A percentile compares a stretch with the other conserved stretches of the same genome.
phyloP scores from a whole-genome alignment of 2,113 vertebrate species.

The Turnix velox region DNA sequence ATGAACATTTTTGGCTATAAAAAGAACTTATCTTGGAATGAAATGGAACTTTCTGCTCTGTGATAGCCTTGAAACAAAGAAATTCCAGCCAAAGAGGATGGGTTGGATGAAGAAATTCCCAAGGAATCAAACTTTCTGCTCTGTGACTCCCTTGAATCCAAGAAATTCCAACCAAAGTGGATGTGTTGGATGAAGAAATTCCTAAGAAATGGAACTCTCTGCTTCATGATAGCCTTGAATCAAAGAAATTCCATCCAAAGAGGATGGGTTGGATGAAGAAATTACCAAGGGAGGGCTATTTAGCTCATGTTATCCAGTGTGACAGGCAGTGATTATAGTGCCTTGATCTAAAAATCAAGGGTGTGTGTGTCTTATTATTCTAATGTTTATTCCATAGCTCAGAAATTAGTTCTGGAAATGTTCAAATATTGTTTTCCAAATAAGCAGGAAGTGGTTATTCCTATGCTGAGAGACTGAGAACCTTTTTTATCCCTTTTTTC shows the following conservation, averaged over 20 bases:
- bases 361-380: neutral
- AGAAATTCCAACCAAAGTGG: neutral
- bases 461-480: neutral
- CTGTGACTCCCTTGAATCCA: neutral
- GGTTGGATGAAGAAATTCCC: neutral
- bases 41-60: conserved; percentile 11
- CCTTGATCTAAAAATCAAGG: neutral
- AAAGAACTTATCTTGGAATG: neutral
- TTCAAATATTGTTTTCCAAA: neutral
- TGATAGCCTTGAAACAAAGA: neutral
- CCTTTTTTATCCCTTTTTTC: neutral
- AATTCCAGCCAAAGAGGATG: neutral
- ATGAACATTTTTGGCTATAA: neutral
- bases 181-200: neutral
- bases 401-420: neutral
- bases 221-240: neutral
- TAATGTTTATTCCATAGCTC: neutral
- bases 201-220: neutral
- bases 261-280: neutral
- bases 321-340: neutral
- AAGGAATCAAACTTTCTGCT: neutral
- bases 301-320: neutral
- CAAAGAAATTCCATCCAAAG: neutral
- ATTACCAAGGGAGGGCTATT: neutral
- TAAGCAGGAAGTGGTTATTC: neutral